phyloP scores from a whole-genome alignment of 2,797 vertebrate species.

The Eulemur albifrons region DNA sequence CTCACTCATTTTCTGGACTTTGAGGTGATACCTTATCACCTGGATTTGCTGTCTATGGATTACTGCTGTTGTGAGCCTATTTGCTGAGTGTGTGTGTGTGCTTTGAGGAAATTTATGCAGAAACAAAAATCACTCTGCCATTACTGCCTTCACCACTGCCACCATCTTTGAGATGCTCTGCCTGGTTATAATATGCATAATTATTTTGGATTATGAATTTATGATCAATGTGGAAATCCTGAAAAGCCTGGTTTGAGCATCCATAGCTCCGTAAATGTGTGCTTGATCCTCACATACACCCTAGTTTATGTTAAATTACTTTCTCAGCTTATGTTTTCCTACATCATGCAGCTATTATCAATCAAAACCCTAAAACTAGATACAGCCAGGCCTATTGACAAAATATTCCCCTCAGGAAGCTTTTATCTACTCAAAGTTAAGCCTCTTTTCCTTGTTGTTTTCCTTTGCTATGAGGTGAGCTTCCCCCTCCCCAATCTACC shows the following conservation, averaged over 20 bases:
- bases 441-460: neutral
- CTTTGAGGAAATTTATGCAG: neutral
- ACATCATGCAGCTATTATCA: neutral
- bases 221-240: neutral
- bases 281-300: neutral
- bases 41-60: neutral
- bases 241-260: neutral
- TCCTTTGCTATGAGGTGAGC: neutral
- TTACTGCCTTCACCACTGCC: neutral
- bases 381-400: neutral
- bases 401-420: neutral
- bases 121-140: neutral
- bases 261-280: neutral
- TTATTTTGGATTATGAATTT: neutral
- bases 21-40: neutral
- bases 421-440: neutral
- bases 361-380: neutral
- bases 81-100: neutral
- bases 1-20: neutral
- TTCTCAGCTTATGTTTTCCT: conserved; percentile 14
- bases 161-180: neutral
- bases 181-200: neutral
- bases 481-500: neutral
- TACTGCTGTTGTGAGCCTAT: neutral
- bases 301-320: neutral